A percentile compares a stretch with the other conserved stretches of the same genome.
These are phyloP conservation scores for Ammodytes marinus DNA, from an alignment of 2,113 vertebrate genomes.

Conservation along the genomic window DNA sequence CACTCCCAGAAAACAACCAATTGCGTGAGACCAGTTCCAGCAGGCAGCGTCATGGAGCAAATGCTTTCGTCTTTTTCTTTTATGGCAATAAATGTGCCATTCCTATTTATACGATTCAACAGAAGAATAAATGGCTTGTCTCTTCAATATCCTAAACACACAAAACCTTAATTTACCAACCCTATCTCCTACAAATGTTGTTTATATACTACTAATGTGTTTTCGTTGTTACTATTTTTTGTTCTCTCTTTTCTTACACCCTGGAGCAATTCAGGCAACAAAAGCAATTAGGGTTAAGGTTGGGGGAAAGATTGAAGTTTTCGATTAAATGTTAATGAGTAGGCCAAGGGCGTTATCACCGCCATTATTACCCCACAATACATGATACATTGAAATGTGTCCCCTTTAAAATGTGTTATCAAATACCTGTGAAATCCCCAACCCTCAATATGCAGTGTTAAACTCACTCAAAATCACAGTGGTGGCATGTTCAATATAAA, in stretches of 20 bases:
- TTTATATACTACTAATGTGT: not conserved
- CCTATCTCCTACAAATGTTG: not conserved
- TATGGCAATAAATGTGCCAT: not conserved
- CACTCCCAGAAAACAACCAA: constrained; percentile 43
- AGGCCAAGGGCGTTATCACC: not conserved
- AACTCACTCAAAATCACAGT: not conserved
- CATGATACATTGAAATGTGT: not conserved
- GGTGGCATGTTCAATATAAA: not conserved
- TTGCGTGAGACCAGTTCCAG: constrained; percentile 41
- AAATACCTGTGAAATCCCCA: not conserved
- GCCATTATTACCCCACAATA: no score
- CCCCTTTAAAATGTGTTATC: no score
- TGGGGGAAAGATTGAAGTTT: not conserved
- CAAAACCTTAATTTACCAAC: not conserved
- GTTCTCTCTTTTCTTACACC: not conserved
- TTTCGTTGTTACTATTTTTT: not conserved
- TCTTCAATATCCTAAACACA: not conserved
- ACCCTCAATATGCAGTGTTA: not conserved
- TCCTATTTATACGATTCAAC: not conserved
- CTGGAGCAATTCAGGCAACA: not conserved
- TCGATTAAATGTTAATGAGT: not conserved
- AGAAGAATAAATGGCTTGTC: not conserved
- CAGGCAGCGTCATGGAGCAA: constrained; percentile 37
- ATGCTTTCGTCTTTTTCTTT: not conserved
- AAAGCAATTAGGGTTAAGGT: not conserved